phyloP scores from a whole-genome alignment of 2,113 vertebrate genomes.

The Callithrix jacchus region DNA sequence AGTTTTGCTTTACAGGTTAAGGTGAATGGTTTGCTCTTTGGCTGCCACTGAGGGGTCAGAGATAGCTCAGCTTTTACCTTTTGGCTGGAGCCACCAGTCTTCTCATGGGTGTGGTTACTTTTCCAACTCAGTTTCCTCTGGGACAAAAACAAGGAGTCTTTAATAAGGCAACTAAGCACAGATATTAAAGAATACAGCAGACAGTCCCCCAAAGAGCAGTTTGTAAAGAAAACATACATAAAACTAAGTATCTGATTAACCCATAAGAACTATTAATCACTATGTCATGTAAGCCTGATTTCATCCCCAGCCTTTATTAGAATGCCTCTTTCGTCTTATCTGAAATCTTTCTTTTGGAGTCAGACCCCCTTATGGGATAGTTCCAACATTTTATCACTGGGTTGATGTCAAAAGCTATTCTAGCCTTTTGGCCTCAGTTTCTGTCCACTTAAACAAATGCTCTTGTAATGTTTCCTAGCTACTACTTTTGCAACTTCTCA shows the following conservation, averaged over 20 bases:
- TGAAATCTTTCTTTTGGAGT: not conserved
- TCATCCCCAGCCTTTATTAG: slow-evolving; percentile 51
- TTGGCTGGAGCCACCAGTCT: not conserved
- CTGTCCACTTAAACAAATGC: not conserved
- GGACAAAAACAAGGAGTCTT: not conserved
- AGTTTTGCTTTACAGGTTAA: not conserved
- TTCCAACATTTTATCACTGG: not conserved
- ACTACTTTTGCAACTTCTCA: not conserved
- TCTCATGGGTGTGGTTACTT: not conserved
- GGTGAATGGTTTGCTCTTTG: not conserved
- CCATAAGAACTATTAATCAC: not conserved
- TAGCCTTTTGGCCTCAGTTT: not conserved
- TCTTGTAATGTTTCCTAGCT: not conserved
- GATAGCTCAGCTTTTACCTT: not conserved
- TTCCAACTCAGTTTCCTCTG: not conserved
- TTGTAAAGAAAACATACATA: not conserved
- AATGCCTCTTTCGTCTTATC: not conserved
- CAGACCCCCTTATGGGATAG: not conserved
- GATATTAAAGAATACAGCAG: not conserved
- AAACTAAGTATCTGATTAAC: not conserved
- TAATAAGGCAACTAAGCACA: not conserved
- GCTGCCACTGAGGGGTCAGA: not conserved
- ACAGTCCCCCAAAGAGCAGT: not conserved
- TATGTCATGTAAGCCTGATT: not conserved
- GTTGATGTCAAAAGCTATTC: not conserved